Percentiles rank a stretch among this genome's conserved stretches.
Evolutionary conservation across 2,888 invertebrate species (phyloP).

Genomic region (Tetrapedia diversipes): DNA sequence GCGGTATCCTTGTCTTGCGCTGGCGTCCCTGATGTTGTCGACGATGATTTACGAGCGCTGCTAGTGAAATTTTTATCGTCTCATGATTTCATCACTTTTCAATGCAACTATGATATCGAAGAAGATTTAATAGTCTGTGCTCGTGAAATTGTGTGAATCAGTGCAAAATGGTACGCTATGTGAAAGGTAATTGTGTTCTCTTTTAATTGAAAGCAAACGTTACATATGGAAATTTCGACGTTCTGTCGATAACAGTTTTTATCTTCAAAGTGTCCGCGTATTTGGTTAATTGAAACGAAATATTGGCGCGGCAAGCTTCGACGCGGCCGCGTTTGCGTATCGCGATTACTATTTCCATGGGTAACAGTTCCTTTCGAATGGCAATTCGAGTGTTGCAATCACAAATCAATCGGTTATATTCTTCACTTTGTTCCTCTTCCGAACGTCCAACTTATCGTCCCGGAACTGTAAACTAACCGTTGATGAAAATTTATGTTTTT

Average conservation of each 20-base stretch:
- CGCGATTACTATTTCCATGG: constrained; percentile 8
- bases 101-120: not conserved
- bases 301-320: not conserved
- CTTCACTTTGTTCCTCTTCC: not conserved
- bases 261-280: not conserved
- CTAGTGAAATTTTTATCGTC: not conserved
- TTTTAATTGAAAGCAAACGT: constrained; percentile 1
- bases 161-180: not conserved
- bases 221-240: not conserved
- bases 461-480: not conserved
- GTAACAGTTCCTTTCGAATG: constrained; percentile 13
- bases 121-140: not conserved
- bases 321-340: not conserved
- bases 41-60: not conserved
- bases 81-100: not conserved
- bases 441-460: not conserved
- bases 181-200: not conserved
- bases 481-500: not conserved
- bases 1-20: constrained; percentile 11
- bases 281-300: constrained; percentile 13
- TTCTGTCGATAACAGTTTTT: not conserved
- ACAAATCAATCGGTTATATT: not conserved
- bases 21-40: constrained; percentile 7
- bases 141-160: not conserved
- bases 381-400: not conserved